Evolutionary conservation across 1,140 invertebrate genomes (phyloP).

Genomic region (Nomia melanderi): DNA sequence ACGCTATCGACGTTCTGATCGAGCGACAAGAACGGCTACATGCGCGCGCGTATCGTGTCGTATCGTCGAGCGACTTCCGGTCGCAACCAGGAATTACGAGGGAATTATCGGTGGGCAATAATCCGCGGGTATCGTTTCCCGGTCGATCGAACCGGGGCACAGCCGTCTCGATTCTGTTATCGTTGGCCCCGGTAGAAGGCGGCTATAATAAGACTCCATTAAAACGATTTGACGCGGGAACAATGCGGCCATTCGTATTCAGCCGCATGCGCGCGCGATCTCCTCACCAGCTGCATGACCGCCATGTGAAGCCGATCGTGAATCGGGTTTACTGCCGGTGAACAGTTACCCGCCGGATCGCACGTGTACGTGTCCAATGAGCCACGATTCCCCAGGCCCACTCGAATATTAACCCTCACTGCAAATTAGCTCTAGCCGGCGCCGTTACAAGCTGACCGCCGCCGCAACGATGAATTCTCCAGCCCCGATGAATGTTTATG

Average conservation of each 20-base stretch:
- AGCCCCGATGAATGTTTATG: too few relatives aligned
- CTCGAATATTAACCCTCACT: conserved; percentile 9
- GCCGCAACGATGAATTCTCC: conserved; percentile 7
- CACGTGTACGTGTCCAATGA: conserved; percentile 65
- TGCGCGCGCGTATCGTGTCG: background rate
- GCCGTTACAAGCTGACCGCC: conserved; percentile 14
- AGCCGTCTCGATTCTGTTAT: conserved; percentile 20
- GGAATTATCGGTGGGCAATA: conserved; percentile 22
- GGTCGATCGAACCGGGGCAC: conserved; percentile 7
- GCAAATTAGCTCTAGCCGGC: conserved; percentile 39
- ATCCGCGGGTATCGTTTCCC: conserved; percentile 23
- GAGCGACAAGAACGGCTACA: background rate
- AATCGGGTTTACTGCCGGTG: conserved; percentile 62
- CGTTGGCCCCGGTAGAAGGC: conserved; percentile 23
- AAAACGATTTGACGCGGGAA: conserved; percentile 59
- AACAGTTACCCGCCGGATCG: conserved; percentile 60
- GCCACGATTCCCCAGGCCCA: conserved; percentile 48
- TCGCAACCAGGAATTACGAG: conserved; percentile 7
- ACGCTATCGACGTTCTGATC: background rate
- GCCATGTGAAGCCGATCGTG: conserved; percentile 64
- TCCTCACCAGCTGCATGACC: conserved; percentile 59
- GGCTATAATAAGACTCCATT: conserved; percentile 63
- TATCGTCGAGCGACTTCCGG: background rate
- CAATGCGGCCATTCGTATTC: conserved; percentile 63
- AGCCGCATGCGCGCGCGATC: conserved; percentile 46